Conservation (phyloP, 2,797 vertebrate genomes). For the Coreius guichenoti region DNA sequence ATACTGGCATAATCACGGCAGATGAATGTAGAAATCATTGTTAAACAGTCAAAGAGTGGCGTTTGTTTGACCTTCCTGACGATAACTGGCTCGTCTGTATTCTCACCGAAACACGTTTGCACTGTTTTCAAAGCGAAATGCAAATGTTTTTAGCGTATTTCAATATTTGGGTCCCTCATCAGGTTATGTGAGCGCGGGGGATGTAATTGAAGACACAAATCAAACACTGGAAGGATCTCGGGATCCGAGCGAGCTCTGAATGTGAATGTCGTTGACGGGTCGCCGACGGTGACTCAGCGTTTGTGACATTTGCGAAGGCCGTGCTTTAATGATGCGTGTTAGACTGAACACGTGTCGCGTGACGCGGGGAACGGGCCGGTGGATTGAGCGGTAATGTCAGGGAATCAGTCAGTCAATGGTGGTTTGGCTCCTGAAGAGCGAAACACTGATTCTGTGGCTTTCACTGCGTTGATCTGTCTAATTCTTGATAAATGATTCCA, state of each 20-base stretch:
- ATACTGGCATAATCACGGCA: not conserved
- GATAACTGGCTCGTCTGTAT: not conserved
- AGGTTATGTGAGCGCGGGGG: no score
- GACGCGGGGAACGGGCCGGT: not conserved
- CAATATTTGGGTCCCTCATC: not conserved
- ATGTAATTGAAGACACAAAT: not conserved
- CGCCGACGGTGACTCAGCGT: not conserved
- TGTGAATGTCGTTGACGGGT: not conserved
- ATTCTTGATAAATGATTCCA: not conserved
- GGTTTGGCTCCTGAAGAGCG: not conserved
- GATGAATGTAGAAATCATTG: slow-evolving; percentile 2
- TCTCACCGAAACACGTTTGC: not conserved
- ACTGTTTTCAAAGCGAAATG: not conserved
- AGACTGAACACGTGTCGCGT: no score
- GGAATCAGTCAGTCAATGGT: not conserved
- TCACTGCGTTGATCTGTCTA: not conserved
- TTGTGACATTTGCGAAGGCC: not conserved
- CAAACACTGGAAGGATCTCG: not conserved
- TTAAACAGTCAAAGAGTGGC: not conserved
- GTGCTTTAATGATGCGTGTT: slow-evolving; percentile 1
- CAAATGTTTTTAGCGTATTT: not conserved
- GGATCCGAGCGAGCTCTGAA: not conserved
- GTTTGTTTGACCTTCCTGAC: not conserved
- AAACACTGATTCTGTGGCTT: not conserved
- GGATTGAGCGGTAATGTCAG: not conserved